phyloP scores from a whole-genome alignment of 2,888 invertebrate species.

The Mycogona germanica region DNA sequence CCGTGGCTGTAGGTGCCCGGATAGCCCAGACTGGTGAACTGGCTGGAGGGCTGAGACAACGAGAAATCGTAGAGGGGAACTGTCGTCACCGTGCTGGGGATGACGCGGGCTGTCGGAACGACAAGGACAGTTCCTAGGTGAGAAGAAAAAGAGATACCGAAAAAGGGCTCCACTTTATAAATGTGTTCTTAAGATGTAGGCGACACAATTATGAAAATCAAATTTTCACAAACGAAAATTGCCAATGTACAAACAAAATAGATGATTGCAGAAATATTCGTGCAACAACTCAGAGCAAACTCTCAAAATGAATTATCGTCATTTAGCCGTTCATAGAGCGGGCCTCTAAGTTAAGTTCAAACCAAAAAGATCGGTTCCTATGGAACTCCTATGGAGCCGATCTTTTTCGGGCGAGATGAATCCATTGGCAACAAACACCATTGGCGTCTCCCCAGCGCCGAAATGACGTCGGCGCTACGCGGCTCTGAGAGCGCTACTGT shows the following conservation, averaged over 20 bases:
- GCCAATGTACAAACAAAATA: neutral
- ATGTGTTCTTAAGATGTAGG: neutral
- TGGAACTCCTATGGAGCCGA: too few relatives aligned
- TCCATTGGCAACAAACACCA: too few relatives aligned
- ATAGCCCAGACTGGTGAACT: constrained; percentile 24
- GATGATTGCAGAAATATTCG: neutral
- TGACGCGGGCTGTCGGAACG: neutral
- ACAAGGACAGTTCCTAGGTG: constrained; percentile 8
- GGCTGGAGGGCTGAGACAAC: constrained; percentile 23
- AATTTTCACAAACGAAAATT: neutral
- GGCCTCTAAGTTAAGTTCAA: too few relatives aligned
- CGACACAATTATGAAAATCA: neutral
- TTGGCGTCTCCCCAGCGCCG: too few relatives aligned
- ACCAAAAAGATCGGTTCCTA: too few relatives aligned
- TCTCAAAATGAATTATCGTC: too few relatives aligned
- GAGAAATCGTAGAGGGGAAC: constrained; percentile 24
- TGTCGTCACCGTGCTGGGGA: constrained; percentile 2
- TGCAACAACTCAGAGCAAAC: too few relatives aligned
- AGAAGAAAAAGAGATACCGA: neutral
- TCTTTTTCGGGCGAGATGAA: too few relatives aligned
- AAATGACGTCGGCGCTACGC: too few relatives aligned
- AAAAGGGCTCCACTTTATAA: neutral
- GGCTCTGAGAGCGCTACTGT: too few relatives aligned
- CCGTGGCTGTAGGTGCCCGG: constrained; percentile 23
- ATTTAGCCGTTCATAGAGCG: too few relatives aligned